These are phyloP conservation scores for Papilio dardanus DNA, from an alignment of 1,140 invertebrate genomes.

Conservation along the genomic window DNA sequence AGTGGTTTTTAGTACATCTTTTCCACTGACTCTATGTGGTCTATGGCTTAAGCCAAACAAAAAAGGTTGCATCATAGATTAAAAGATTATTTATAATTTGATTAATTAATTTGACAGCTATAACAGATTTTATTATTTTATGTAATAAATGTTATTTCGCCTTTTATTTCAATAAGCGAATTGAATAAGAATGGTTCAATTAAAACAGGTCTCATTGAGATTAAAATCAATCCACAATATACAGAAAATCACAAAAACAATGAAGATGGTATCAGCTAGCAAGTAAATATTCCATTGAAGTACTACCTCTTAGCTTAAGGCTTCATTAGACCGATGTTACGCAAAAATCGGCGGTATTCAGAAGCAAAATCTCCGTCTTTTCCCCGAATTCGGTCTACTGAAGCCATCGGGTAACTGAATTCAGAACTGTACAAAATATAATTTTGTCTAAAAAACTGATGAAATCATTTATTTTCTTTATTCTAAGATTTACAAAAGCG, in stretches of 20 bases:
- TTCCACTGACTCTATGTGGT: no score
- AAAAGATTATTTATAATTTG: not conserved
- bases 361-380: no score
- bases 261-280: slow-evolving; percentile 99
- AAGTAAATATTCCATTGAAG: slow-evolving; percentile 80
- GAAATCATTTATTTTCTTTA: not conserved
- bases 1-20: no score
- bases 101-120: not conserved
- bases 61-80: no score
- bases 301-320: no score
- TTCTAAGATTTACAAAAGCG: slow-evolving; percentile 91
- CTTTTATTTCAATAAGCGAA: not conserved
- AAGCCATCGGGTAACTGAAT: no score
- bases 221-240: slow-evolving; percentile 99
- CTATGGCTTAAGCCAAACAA: no score
- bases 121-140: not conserved
- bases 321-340: no score
- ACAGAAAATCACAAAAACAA: slow-evolving; percentile 99
- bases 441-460: no score
- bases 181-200: slow-evolving; percentile 90
- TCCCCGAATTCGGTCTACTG: no score
- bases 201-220: slow-evolving; percentile 96
- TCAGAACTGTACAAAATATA: no score
- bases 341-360: no score
- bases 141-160: not conserved